Evolutionary conservation across 2,888 invertebrate genomes (phyloP).

Genomic region (Epirrhoe alternata): DNA sequence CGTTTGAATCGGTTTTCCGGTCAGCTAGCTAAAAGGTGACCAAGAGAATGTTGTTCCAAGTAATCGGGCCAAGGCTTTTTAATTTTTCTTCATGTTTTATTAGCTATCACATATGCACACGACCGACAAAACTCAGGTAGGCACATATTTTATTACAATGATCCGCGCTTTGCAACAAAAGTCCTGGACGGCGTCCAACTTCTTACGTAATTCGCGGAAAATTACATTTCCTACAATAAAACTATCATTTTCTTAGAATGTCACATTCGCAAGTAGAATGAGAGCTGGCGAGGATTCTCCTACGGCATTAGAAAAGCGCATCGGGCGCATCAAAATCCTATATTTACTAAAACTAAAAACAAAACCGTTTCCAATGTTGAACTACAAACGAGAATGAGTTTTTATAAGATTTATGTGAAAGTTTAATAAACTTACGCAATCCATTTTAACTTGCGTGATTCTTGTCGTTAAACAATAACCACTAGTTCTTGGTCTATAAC

Average conservation of each 20-base stretch:
- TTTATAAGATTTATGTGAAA: too few species aligned
- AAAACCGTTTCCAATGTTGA: too few species aligned
- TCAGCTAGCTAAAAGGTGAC: not conserved
- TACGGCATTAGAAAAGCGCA: not conserved
- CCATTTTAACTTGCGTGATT: not conserved
- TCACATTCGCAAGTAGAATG: conserved; percentile 20
- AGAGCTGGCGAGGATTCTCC: conserved; percentile 6
- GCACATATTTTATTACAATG: conserved; percentile 28
- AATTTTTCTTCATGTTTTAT: not conserved
- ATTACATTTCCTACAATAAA: conserved; percentile 37
- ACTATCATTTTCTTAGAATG: conserved; percentile 23
- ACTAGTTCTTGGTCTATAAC: conserved; percentile 3
- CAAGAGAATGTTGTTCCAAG: not conserved
- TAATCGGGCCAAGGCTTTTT: not conserved
- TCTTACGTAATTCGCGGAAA: conserved; percentile 33
- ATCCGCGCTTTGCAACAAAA: conserved; percentile 37
- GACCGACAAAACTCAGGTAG: conserved; percentile 19
- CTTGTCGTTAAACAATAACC: not conserved
- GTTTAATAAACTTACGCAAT: not conserved
- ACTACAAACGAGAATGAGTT: too few species aligned
- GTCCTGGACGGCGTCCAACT: conserved; percentile 39
- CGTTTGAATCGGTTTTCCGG: not conserved
- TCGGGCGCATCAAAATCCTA: not conserved
- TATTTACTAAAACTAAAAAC: too few species aligned
- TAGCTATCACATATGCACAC: conserved; percentile 6